Evolutionary conservation across 2,797 vertebrate species (phyloP).

Genomic region (Pampus argenteus): DNA sequence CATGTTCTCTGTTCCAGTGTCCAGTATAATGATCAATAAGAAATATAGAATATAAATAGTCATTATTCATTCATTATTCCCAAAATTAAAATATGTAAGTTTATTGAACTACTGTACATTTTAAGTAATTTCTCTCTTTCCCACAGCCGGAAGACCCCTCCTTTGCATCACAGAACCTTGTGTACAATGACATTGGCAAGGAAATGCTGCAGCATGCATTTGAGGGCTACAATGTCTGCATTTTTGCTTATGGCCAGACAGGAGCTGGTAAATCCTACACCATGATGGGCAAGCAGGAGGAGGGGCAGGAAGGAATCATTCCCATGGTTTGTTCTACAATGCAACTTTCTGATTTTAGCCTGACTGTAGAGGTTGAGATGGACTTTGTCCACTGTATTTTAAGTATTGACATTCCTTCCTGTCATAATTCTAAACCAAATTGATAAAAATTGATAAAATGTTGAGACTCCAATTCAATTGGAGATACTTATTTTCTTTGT

Average conservation of each 20-base stretch:
- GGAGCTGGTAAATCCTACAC: slow-evolving; percentile 99
- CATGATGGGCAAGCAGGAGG: slow-evolving; percentile 99
- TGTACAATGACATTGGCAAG: slow-evolving; percentile 98
- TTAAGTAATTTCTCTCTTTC: slow-evolving; percentile 17
- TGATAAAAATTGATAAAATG: neutral
- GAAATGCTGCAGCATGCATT: slow-evolving; percentile 98
- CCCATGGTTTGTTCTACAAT: slow-evolving; percentile 88
- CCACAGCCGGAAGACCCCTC: slow-evolving; percentile 91
- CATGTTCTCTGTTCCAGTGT: neutral
- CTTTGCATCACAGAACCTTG: slow-evolving; percentile 95
- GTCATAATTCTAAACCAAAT: neutral
- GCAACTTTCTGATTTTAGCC: neutral
- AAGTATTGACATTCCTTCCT: neutral
- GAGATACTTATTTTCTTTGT: neutral
- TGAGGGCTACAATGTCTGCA: slow-evolving; percentile 98
- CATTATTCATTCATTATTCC: neutral
- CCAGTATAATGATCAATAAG: neutral
- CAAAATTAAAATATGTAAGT: neutral
- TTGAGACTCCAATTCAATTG: neutral
- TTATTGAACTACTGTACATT: slow-evolving; percentile 3
- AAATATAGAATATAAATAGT: neutral
- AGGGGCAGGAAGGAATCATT: slow-evolving; percentile 98
- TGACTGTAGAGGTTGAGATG: neutral
- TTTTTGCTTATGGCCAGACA: slow-evolving; percentile 99
- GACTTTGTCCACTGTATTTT: neutral